These are phyloP conservation scores for Sebastiscus albofasciatus DNA, from an alignment of 2,797 vertebrate species.

Conservation along the genomic window DNA sequence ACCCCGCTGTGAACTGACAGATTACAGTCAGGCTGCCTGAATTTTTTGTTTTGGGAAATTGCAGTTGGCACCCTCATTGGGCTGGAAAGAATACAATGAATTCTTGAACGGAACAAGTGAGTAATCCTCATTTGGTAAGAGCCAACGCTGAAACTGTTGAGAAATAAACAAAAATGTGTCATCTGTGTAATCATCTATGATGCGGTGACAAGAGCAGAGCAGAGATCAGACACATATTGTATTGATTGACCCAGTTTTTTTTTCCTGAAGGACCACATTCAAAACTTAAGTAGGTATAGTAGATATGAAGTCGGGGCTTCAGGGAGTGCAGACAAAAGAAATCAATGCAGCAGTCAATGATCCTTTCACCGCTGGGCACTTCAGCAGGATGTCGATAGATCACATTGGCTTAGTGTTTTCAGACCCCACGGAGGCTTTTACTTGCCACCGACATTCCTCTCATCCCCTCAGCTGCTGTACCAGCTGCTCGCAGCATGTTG, in stretches of 20 bases:
- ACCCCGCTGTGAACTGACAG: neutral
- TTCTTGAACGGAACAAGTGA: slow-evolving; percentile 12
- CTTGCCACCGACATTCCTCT: slow-evolving; percentile 23
- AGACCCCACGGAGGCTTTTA: slow-evolving; percentile 11
- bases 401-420: neutral
- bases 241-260: neutral
- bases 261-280: neutral
- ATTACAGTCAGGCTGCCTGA: slow-evolving; percentile 6
- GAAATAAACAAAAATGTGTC: neutral
- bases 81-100: slow-evolving; percentile 8
- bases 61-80: slow-evolving; percentile 5
- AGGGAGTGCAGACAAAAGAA: neutral
- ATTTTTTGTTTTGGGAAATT: slow-evolving; percentile 8
- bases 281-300: neutral
- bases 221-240: neutral
- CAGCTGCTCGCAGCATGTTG: slow-evolving; percentile 40
- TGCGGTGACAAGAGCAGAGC: neutral
- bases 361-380: neutral
- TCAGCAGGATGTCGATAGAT: slow-evolving; percentile 11
- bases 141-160: neutral
- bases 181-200: neutral
- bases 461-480: slow-evolving; percentile 49
- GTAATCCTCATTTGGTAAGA: slow-evolving; percentile 1
- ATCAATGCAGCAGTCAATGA: slow-evolving; percentile 7
- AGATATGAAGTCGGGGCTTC: neutral